Evolutionary conservation across 2,888 invertebrate genomes (phyloP), one percentile per base, ranked within the genome.

Genomic region (Stenichneumon culpator): DNA sequence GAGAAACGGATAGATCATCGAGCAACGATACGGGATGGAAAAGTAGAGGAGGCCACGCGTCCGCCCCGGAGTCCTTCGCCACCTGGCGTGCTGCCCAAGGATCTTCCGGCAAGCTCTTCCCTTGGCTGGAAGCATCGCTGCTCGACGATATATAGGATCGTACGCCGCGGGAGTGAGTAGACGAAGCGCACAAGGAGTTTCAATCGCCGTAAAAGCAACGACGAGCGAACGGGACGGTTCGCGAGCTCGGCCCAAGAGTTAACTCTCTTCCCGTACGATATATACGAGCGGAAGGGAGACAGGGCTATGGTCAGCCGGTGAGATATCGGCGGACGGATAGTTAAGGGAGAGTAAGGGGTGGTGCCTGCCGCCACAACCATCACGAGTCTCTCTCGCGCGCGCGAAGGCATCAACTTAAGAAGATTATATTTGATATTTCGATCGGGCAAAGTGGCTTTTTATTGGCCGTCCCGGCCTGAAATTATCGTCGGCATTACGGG

Each of bases 391-490:
- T 67, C 70, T 72, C 78, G 65, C 54, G 57, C 77, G 91, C 89
- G 87, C 87, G 89, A 78, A 83, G 80, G 86, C 86, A 86, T 86
- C 86, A 86, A 91, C 92, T 93, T 93, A 91, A 93, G 92, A 92
- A 92, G 92, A 93, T 93, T 93, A 93, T 93, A 92, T 93, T 93
- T 92, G 93, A 92, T 93, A 92, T 93, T 92, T 92, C 93, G 93
- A 93, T 93, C 93, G 91, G 88, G 90, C 88, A 90, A 93, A 93
- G 92, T 93, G 92, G 91, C 91, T 92, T 93, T 93, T 93, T 93
- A 93, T 93, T 92, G 92, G 89, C 86, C 88, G 90, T 90, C 89
- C 90, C 87, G 86, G 87, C 89, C 89, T 86, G 86, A 87, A 89
- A 89, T 88, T 89, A 88, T 87, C 87, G 84, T 86, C 83, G 81